A percentile compares a stretch with the other conserved stretches of the same genome.
Conservation (phyloP, 2,888 invertebrate species). For the Perdita meconis region DNA sequence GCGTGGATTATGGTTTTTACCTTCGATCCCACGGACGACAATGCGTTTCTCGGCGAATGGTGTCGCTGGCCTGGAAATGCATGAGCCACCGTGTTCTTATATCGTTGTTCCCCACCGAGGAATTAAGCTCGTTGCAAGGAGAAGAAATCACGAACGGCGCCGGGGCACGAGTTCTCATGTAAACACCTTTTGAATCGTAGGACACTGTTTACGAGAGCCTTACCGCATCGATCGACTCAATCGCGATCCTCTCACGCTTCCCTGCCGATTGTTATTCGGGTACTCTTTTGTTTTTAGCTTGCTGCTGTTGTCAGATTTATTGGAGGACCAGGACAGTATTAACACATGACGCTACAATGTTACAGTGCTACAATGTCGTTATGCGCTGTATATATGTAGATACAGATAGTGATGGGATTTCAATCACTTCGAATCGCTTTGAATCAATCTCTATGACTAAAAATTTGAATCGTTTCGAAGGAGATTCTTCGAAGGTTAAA, state of each 20-base stretch:
- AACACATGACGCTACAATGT: too few relatives aligned
- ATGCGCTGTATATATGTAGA: too few relatives aligned
- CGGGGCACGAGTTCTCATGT: conserved; percentile 27
- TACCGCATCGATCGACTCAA: conserved; percentile 24
- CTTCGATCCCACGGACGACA: conserved; percentile 65
- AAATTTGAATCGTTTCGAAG: too few relatives aligned
- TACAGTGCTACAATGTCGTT: too few relatives aligned
- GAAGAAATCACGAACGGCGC: conserved; percentile 40
- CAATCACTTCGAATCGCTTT: too few relatives aligned
- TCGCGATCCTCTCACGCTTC: not conserved
- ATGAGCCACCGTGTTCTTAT: conserved; percentile 40
- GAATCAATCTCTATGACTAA: too few relatives aligned
- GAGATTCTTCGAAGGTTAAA: too few relatives aligned
- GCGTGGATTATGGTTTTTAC: conserved; percentile 64
- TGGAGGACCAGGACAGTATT: too few relatives aligned
- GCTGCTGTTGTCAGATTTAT: too few relatives aligned
- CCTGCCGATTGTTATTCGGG: too few relatives aligned
- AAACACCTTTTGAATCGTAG: conserved; percentile 31
- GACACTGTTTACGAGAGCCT: conserved; percentile 12
- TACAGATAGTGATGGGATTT: too few relatives aligned
- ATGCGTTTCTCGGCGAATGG: conserved; percentile 56
- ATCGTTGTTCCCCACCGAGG: conserved; percentile 1
- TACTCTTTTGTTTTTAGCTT: too few relatives aligned
- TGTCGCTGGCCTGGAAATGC: conserved; percentile 52
- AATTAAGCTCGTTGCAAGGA: conserved; percentile 17